A percentile compares a stretch with the other conserved stretches of the same genome.
Evolutionary conservation across 2,888 invertebrate species (phyloP).

Genomic region (Drosophila engyochracea): DNA sequence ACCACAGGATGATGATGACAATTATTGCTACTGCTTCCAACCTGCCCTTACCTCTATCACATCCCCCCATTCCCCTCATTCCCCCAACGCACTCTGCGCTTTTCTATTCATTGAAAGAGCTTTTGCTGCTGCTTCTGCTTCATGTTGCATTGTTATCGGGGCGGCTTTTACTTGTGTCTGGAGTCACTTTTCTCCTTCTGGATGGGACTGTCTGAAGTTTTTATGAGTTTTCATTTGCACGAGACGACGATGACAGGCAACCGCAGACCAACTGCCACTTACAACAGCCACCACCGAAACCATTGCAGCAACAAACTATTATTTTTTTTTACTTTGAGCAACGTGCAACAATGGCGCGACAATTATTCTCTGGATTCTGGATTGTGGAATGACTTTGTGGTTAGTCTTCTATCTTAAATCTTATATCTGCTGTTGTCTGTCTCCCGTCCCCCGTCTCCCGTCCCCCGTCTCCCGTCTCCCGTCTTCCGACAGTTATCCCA

Average conservation of each 20-base stretch:
- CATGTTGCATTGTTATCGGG: slow-evolving; percentile 50
- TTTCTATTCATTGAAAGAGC: slow-evolving; percentile 13
- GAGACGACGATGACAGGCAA: slow-evolving; percentile 46
- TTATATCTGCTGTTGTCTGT: background rate
- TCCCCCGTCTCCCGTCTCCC: background rate
- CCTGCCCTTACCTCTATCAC: slow-evolving; percentile 19
- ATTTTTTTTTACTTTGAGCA: slow-evolving; percentile 66
- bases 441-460: background rate
- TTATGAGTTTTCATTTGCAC: slow-evolving; percentile 72
- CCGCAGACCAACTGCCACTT: slow-evolving; percentile 77
- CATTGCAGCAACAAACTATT: slow-evolving; percentile 17
- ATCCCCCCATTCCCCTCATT: background rate
- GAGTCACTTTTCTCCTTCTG: slow-evolving; percentile 55
- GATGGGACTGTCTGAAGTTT: slow-evolving; percentile 60
- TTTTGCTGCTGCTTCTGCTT: slow-evolving; percentile 3
- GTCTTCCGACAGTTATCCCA: background rate
- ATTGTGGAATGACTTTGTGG: slow-evolving; percentile 49
- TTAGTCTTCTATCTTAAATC: slow-evolving; percentile 24
- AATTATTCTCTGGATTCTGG: slow-evolving; percentile 56
- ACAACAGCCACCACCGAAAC: slow-evolving; percentile 34
- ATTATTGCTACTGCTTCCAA: slow-evolving; percentile 67
- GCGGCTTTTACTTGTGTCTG: slow-evolving; percentile 33
- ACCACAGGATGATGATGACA: slow-evolving; percentile 65
- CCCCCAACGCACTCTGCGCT: background rate
- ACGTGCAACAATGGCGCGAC: slow-evolving; percentile 78